Conservation (phyloP, 2,797 vertebrate genomes). For the Sebastiscus tertius region DNA sequence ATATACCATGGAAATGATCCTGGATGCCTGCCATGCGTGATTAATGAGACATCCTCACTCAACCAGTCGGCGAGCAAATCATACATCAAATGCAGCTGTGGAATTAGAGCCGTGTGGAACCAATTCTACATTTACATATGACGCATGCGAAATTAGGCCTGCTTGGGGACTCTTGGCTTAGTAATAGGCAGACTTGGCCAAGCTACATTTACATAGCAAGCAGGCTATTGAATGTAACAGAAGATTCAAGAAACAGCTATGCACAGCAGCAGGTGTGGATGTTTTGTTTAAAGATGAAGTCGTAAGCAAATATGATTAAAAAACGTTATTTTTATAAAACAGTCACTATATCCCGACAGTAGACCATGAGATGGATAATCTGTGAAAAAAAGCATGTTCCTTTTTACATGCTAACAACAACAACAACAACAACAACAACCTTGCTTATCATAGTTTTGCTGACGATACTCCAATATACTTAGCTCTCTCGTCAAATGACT, state of each 20-base stretch:
- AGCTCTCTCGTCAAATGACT: background rate
- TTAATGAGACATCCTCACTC: slow-evolving; percentile 36
- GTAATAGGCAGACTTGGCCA: background rate
- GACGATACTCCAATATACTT: background rate
- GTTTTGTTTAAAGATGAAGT: background rate
- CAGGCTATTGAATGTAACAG: background rate
- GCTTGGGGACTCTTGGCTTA: background rate
- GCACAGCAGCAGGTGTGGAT: background rate
- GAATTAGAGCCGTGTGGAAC: slow-evolving; percentile 38
- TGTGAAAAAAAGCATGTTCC: too few species aligned
- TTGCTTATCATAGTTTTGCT: background rate
- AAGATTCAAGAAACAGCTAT: background rate
- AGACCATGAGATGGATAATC: too few species aligned
- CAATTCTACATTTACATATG: slow-evolving; percentile 31
- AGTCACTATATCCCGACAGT: too few species aligned
- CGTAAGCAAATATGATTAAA: too few species aligned
- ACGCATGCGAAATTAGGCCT: slow-evolving; percentile 15
- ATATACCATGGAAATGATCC: slow-evolving; percentile 32
- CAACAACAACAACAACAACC: background rate
- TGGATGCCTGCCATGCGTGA: slow-evolving; percentile 29
- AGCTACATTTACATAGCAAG: slow-evolving; percentile 9
- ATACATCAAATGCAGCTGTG: slow-evolving; percentile 31
- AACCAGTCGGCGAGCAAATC: slow-evolving; percentile 13
- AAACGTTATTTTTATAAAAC: too few species aligned
- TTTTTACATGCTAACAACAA: too few species aligned